A percentile compares a stretch with the other conserved stretches of the same genome.
Evolutionary conservation across 2,888 invertebrate species (phyloP).

Genomic region (Drosophila vallismaia): DNA sequence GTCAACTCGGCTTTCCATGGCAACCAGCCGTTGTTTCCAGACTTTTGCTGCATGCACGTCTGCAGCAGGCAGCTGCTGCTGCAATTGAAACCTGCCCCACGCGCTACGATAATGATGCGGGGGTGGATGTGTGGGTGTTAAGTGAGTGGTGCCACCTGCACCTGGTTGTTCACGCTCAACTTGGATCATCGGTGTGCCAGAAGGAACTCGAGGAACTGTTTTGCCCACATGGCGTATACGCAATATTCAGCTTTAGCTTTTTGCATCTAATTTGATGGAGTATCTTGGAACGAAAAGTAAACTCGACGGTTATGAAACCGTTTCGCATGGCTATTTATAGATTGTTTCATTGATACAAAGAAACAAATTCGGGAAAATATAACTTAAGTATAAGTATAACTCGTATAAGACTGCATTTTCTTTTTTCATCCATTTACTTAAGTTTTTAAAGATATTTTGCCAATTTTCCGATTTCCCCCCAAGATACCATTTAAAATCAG

Average conservation of each 20-base stretch:
- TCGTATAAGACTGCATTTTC: too few species aligned
- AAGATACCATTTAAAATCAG: too few species aligned
- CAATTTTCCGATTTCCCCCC: too few species aligned
- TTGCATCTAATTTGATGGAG: conserved; percentile 33
- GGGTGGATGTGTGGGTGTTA: conserved; percentile 22
- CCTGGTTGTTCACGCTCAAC: conserved; percentile 17
- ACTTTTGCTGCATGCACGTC: conserved; percentile 9
- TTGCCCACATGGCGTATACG: conserved; percentile 66
- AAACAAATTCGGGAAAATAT: too few species aligned
- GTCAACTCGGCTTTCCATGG: conserved; percentile 20
- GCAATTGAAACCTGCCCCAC: conserved; percentile 44
- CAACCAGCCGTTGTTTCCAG: conserved; percentile 33
- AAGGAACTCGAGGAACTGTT: conserved; percentile 20
- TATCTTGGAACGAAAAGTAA: conserved; percentile 9
- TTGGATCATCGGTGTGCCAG: conserved; percentile 63
- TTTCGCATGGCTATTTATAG: too few species aligned
- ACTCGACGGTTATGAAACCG: neutral
- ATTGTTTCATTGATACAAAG: too few species aligned
- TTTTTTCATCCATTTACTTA: too few species aligned
- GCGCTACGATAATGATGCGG: conserved; percentile 17
- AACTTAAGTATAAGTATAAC: too few species aligned
- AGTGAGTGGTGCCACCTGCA: conserved; percentile 43
- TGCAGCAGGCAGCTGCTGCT: conserved; percentile 45
- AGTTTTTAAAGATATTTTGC: too few species aligned
- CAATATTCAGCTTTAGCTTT: conserved; percentile 46